phyloP scores from a whole-genome alignment of 2,797 vertebrate genomes.

The Tarsius wallacei region DNA sequence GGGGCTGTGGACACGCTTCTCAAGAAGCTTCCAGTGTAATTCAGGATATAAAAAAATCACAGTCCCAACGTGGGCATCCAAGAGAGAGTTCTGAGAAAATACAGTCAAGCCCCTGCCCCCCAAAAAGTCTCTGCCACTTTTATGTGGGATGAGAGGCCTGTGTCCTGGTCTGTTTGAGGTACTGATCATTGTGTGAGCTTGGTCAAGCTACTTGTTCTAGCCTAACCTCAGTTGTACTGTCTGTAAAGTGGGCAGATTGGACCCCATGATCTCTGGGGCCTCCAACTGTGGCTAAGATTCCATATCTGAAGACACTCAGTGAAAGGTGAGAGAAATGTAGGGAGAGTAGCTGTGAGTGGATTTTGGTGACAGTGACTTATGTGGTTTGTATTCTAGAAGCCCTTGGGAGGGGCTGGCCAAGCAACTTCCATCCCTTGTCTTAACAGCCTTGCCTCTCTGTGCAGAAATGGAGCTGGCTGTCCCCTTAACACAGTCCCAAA shows the following conservation, averaged over 20 bases:
- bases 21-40: background rate
- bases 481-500: background rate
- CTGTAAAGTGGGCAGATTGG: background rate
- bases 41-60: background rate
- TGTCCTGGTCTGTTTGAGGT: background rate
- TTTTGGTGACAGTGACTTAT: background rate
- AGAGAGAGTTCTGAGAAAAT: background rate
- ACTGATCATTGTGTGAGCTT: background rate
- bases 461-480: background rate
- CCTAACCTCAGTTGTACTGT: background rate
- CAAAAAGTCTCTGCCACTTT: no score
- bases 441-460: background rate
- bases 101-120: background rate
- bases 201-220: background rate
- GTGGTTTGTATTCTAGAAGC: background rate
- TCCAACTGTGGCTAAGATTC: background rate
- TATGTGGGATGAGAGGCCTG: accelerated
- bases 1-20: background rate
- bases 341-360: background rate
- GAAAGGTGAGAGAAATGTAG: background rate
- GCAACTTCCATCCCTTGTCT: background rate
- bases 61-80: background rate
- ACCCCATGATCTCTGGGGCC: background rate
- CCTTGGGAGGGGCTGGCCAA: background rate
- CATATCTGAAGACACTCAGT: background rate